phyloP scores from a whole-genome alignment of 2,888 invertebrate genomes.

The Psococerastis gibbosa region DNA sequence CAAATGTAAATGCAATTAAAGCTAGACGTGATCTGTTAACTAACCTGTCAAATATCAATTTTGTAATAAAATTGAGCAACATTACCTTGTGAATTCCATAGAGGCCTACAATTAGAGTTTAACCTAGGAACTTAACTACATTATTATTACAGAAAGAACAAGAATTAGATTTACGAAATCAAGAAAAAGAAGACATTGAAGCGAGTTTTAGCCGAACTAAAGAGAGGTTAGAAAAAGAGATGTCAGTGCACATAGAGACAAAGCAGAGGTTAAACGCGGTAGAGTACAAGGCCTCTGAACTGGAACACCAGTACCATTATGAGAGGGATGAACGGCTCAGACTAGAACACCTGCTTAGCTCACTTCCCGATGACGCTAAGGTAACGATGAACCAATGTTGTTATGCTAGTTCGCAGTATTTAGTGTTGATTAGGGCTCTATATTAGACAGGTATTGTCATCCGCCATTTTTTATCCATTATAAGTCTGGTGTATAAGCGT shows the following conservation, averaged over 20 bases:
- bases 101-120: too few species aligned
- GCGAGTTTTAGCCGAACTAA: constrained; percentile 61
- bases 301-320: constrained; percentile 47
- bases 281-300: constrained; percentile 38
- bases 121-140: too few species aligned
- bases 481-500: too few species aligned
- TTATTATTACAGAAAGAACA: constrained; percentile 61
- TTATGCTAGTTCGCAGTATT: constrained; percentile 1
- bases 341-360: constrained; percentile 68
- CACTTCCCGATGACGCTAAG: constrained; percentile 86
- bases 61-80: too few species aligned
- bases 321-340: constrained; percentile 65
- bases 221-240: constrained; percentile 76
- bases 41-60: too few species aligned
- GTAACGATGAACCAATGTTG: constrained; percentile 29
- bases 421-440: too few species aligned
- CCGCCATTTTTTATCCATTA: too few species aligned
- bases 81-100: too few species aligned
- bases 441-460: too few species aligned
- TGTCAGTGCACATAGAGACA: constrained; percentile 69
- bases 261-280: constrained; percentile 50
- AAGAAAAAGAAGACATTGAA: constrained; percentile 86
- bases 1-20: neutral
- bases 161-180: constrained; percentile 71
- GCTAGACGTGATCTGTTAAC: neutral